Percentiles rank a stretch among this genome's conserved stretches.
These are phyloP conservation scores for Monochamus alternatus DNA, from an alignment of 2,888 invertebrate genomes.

Conservation along the genomic window DNA sequence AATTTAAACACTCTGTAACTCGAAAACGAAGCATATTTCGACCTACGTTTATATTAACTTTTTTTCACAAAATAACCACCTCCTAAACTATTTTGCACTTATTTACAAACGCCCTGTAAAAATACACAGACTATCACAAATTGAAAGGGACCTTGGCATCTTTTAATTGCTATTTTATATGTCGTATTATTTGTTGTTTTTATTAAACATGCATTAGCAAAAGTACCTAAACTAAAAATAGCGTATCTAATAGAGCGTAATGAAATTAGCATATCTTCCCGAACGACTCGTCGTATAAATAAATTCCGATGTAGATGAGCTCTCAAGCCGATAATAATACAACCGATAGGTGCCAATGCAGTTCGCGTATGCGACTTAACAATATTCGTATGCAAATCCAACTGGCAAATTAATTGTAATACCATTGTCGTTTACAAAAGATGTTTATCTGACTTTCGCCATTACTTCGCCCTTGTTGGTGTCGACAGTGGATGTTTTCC, in stretches of 20 bases:
- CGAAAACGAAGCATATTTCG: too few species aligned
- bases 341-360: constrained; percentile 13
- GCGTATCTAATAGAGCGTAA: constrained; percentile 10
- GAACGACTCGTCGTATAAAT: constrained; percentile 17
- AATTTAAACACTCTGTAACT: too few species aligned
- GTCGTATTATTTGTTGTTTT: neutral
- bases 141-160: too few species aligned
- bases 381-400: constrained; percentile 34
- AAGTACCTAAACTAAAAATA: constrained; percentile 8
- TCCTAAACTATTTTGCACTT: too few species aligned
- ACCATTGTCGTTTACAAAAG: constrained; percentile 17
- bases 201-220: constrained; percentile 17
- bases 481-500: constrained; percentile 11
- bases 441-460: constrained; percentile 20
- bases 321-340: constrained; percentile 15
- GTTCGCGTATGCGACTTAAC: constrained; percentile 18
- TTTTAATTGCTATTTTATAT: too few species aligned
- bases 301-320: constrained; percentile 25
- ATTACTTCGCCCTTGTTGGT: constrained; percentile 4
- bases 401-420: constrained; percentile 35
- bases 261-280: constrained; percentile 32
- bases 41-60: too few species aligned
- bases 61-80: too few species aligned
- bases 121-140: too few species aligned
- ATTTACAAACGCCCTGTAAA: too few species aligned